These are phyloP conservation scores for Cervus canadensis DNA, from an alignment of 2,113 vertebrate species.

Conservation along the genomic window DNA sequence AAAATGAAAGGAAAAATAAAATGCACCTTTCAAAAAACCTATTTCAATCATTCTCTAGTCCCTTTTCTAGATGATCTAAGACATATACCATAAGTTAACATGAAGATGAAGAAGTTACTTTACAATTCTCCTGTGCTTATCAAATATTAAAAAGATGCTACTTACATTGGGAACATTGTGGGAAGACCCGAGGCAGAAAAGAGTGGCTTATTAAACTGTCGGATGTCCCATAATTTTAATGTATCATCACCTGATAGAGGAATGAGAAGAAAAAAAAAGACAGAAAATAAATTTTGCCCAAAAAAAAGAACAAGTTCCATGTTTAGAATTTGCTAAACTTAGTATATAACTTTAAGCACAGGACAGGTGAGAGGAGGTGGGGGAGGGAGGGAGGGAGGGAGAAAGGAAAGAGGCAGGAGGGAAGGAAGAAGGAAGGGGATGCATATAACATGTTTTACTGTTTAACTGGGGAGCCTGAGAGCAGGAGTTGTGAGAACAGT, in stretches of 20 bases:
- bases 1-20: conserved; percentile 28
- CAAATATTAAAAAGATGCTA: conserved; percentile 49
- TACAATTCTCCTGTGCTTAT: background rate
- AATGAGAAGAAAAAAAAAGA: background rate
- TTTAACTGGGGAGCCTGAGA: background rate
- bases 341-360: no score
- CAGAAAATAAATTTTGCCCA: background rate
- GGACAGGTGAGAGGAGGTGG: no score
- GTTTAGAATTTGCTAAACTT: background rate
- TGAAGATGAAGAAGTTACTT: conserved; percentile 5
- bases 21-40: background rate
- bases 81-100: background rate
- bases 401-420: background rate
- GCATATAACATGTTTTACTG: background rate
- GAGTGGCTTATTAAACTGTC: conserved; percentile 93
- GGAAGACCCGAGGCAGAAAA: conserved; percentile 87
- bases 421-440: background rate
- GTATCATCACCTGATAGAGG: conserved; percentile 91
- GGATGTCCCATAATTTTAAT: conserved; percentile 96
- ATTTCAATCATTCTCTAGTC: background rate
- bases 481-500: background rate
- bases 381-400: no score
- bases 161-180: conserved; percentile 95
- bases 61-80: conserved; percentile 13
- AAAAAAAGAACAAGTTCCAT: background rate